A percentile compares a stretch with the other conserved stretches of the same genome.
These are phyloP conservation scores for Orestias chungarensis DNA, from an alignment of 2,797 vertebrate species.

Conservation along the genomic window DNA sequence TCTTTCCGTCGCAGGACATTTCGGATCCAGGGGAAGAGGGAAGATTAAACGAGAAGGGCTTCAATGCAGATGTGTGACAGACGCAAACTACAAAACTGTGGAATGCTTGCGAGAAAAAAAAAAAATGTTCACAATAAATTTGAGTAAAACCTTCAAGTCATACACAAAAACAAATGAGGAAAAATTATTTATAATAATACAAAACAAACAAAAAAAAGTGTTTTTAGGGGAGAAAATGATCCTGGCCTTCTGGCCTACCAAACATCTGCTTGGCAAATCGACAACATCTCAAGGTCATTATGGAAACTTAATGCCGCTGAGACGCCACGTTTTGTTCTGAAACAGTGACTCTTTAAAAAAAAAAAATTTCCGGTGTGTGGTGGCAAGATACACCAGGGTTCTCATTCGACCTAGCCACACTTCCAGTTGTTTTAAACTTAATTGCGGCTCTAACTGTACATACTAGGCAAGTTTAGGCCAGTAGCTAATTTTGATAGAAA, in stretches of 20 bases:
- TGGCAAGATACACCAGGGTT: background rate
- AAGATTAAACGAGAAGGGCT: background rate
- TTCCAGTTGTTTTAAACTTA: background rate
- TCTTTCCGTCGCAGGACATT: constrained; percentile 4
- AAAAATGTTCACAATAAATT: constrained; percentile 27
- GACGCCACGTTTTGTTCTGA: background rate
- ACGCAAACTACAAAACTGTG: too few relatives aligned
- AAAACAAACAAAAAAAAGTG: background rate
- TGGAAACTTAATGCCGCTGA: background rate
- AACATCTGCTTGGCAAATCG: background rate
- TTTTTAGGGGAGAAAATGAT: background rate
- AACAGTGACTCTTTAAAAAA: background rate
- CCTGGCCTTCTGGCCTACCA: background rate
- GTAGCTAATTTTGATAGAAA: background rate
- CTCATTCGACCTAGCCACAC: background rate
- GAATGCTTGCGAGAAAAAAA: background rate
- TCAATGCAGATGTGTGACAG: background rate
- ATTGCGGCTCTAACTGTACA: background rate
- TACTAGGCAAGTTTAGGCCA: background rate
- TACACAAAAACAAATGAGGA: constrained; percentile 48
- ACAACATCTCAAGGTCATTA: background rate
- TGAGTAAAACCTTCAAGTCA: constrained; percentile 25
- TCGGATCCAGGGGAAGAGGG: constrained; percentile 12
- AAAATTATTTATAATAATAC: constrained; percentile 21
- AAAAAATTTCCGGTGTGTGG: background rate